Conservation (phyloP, 2,113 vertebrate species). For the Crypturellus undulatus region DNA sequence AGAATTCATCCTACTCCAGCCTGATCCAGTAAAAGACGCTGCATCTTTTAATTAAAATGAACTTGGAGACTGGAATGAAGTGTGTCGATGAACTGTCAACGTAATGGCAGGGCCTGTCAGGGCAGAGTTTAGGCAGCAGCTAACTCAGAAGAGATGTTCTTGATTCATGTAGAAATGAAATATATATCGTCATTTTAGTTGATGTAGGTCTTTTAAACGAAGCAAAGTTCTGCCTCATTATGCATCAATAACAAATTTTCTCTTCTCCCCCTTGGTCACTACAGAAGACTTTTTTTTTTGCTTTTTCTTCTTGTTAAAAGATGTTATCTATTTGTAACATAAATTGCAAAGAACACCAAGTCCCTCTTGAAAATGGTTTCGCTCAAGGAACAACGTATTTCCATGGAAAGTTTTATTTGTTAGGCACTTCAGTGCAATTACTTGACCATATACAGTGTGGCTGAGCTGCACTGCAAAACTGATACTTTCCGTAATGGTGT, state of each 20-base stretch:
- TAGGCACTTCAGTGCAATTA: slow-evolving; percentile 32
- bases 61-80: not conserved
- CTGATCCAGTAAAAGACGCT: not conserved
- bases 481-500: slow-evolving; percentile 47
- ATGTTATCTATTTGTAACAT: not conserved
- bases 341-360: not conserved
- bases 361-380: not conserved
- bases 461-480: slow-evolving; percentile 37
- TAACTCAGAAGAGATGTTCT: not conserved
- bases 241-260: not conserved
- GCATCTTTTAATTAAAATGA: not conserved
- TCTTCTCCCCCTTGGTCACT: not conserved
- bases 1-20: not conserved
- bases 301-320: not conserved
- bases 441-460: not conserved
- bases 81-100: not conserved
- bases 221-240: not conserved
- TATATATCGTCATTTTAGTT: not conserved
- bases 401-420: slow-evolving; percentile 38
- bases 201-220: not conserved
- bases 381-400: not conserved
- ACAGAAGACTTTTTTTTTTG: not conserved
- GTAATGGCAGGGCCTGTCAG: not conserved
- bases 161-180: not conserved
- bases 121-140: not conserved